Evolutionary conservation across 2,113 vertebrate genomes (phyloP).

Genomic region (Poeciliopsis turrubarensis): DNA sequence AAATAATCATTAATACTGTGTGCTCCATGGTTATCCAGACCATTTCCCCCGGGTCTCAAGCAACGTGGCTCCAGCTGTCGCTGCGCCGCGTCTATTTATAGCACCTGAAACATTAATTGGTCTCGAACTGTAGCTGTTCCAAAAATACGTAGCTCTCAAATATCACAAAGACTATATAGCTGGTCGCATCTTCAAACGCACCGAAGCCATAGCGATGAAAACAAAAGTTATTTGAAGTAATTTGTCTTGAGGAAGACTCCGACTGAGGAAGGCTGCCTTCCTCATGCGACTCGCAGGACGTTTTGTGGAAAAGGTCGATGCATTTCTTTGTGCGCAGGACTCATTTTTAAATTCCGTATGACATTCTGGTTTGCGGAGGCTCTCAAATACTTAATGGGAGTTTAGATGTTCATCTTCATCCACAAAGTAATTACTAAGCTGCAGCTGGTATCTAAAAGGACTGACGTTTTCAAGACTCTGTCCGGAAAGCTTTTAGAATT

Average conservation of each 20-base stretch:
- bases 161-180: background rate
- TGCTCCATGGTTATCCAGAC: no score
- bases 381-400: background rate
- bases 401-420: constrained; percentile 17
- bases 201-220: background rate
- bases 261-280: background rate
- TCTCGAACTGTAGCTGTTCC: background rate
- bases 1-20: background rate
- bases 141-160: background rate
- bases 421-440: background rate
- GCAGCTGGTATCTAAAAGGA: background rate
- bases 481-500: background rate
- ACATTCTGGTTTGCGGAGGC: background rate
- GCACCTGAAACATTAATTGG: background rate
- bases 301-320: background rate
- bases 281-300: background rate
- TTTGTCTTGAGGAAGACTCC: background rate
- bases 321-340: background rate
- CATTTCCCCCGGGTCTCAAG: background rate
- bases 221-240: background rate
- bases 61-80: background rate
- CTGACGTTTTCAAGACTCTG: background rate
- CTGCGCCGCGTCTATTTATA: background rate
- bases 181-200: background rate
- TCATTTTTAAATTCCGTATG: background rate